Evolutionary conservation across 2,113 vertebrate species (phyloP).

Genomic region (Grammomys surdaster): DNA sequence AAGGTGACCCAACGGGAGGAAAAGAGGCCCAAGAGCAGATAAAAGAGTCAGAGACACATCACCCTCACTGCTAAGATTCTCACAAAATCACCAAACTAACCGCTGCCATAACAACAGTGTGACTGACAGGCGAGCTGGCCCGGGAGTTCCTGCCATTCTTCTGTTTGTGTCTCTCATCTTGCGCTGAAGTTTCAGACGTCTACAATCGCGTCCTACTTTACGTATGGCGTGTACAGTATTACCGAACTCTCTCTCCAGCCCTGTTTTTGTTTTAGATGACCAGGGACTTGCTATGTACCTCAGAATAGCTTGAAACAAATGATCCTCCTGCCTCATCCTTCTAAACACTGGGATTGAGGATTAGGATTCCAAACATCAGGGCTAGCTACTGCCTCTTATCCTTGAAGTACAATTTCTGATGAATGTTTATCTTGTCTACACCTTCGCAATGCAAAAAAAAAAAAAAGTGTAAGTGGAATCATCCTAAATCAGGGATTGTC

Average conservation of each 20-base stretch:
- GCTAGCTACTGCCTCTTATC: too few species aligned
- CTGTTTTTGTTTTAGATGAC: neutral
- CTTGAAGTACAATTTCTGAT: neutral
- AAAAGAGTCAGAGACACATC: neutral
- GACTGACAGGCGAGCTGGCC: neutral
- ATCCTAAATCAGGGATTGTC: neutral
- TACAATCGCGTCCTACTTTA: too few species aligned
- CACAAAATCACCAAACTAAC: neutral
- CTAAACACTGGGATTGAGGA: neutral
- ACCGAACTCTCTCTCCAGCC: neutral
- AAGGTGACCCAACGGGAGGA: neutral
- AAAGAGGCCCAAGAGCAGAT: neutral
- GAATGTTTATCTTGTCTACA: neutral
- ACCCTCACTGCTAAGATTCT: too few species aligned
- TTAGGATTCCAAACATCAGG: too few species aligned
- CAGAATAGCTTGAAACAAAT: too few species aligned
- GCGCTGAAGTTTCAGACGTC: neutral
- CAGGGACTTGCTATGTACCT: neutral
- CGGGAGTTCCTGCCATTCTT: neutral
- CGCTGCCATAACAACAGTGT: neutral
- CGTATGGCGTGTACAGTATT: neutral
- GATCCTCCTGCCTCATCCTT: neutral
- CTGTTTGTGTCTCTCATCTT: too few species aligned
- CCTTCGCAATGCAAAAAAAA: neutral
- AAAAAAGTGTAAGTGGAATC: too few species aligned